Evolutionary conservation across 2,113 vertebrate genomes (phyloP).

Genomic region (Zosterops borbonicus): DNA sequence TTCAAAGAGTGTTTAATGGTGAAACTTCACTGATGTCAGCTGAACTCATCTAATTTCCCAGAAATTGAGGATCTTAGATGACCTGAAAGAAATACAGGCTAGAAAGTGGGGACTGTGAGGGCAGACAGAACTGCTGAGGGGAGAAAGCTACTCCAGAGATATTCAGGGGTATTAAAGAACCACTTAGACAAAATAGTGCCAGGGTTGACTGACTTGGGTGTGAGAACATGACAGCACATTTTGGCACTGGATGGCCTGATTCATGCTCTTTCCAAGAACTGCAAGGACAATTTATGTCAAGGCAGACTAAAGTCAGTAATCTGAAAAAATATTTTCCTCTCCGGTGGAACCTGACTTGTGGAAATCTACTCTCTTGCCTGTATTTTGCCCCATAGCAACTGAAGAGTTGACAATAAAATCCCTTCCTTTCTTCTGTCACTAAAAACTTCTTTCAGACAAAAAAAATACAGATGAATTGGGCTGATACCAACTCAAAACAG

Average conservation of each 20-base stretch:
- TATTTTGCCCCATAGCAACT: background rate
- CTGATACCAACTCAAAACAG: background rate
- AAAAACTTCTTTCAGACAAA: background rate
- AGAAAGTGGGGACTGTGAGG: background rate
- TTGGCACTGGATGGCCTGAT: background rate
- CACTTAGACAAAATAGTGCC: background rate
- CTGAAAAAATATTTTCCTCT: background rate
- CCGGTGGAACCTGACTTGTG: background rate
- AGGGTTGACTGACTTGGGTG: background rate
- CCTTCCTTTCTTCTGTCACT: background rate
- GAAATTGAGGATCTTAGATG: background rate
- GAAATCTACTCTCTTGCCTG: background rate
- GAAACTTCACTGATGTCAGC: conserved; percentile 22
- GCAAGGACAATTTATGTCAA: background rate
- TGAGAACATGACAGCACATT: background rate
- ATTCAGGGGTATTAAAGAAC: background rate
- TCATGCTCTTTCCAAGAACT: background rate
- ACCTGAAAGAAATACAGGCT: background rate
- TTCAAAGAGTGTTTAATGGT: conserved; percentile 11
- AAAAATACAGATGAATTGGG: background rate
- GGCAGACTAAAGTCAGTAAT: background rate
- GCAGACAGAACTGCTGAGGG: background rate
- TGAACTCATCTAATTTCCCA: background rate
- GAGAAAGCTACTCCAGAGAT: background rate
- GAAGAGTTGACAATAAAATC: background rate